These are phyloP conservation scores for Poicephalus gulielmi DNA, from an alignment of 2,113 vertebrate species.

Conservation along the genomic window DNA sequence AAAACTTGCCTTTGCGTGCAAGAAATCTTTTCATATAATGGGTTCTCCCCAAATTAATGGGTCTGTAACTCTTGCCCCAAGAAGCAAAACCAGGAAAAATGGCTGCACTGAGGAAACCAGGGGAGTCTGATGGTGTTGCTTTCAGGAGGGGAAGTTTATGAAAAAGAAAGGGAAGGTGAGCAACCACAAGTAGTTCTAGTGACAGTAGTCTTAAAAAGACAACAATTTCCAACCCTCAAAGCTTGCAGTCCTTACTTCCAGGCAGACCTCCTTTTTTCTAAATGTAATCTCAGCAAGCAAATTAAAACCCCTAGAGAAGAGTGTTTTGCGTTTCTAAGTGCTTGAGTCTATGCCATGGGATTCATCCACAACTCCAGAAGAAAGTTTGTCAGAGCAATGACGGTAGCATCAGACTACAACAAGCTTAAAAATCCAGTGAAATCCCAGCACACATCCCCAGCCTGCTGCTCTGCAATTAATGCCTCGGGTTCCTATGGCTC, in stretches of 20 bases:
- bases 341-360: not conserved
- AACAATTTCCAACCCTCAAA: not conserved
- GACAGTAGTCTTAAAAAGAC: not conserved
- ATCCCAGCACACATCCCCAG: not conserved
- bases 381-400: rapidly evolving
- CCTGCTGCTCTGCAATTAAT: not conserved
- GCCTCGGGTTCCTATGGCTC: not conserved
- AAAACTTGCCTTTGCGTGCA: not conserved
- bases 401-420: not conserved
- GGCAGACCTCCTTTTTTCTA: not conserved
- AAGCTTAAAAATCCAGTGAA: not conserved
- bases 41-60: not conserved
- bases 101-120: not conserved
- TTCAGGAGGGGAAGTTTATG: not conserved
- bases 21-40: not conserved
- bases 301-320: not conserved
- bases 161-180: not conserved
- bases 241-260: not conserved
- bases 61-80: not conserved
- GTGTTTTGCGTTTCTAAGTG: not conserved
- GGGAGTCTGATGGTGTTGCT: not conserved
- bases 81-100: not conserved
- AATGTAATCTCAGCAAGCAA: not conserved
- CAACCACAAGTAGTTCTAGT: not conserved
- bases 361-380: rapidly evolving